A percentile compares a stretch with the other conserved stretches of the same genome.
Evolutionary conservation across 2,888 invertebrate species (phyloP).

Genomic region (Macrophya alboannulata): DNA sequence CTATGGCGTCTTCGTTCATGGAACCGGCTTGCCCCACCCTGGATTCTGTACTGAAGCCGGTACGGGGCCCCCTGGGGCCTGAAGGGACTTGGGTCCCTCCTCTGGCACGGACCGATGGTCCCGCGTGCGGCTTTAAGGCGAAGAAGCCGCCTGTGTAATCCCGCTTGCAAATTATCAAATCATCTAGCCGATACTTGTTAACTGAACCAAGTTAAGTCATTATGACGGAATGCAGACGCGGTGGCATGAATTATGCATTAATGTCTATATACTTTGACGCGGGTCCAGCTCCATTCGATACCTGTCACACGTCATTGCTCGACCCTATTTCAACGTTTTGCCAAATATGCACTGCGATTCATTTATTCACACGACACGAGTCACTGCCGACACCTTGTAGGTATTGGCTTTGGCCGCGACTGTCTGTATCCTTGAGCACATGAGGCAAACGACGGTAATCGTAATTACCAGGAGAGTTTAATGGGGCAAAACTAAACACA

Average conservation of each 20-base stretch:
- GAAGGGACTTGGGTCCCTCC: slow-evolving; percentile 62
- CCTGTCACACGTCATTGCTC: slow-evolving; percentile 22
- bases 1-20: slow-evolving; percentile 75
- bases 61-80: slow-evolving; percentile 69
- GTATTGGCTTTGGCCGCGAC: not conserved
- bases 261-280: slow-evolving; percentile 56
- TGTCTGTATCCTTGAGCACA: not conserved
- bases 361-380: not conserved
- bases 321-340: not conserved
- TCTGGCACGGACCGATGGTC: slow-evolving; percentile 55
- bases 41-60: slow-evolving; percentile 42
- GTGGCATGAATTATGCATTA: slow-evolving; percentile 70
- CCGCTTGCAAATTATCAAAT: slow-evolving; percentile 71
- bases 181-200: slow-evolving; percentile 70
- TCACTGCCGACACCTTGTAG: slow-evolving; percentile 2
- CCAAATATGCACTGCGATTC: slow-evolving; percentile 18
- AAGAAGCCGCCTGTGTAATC: slow-evolving; percentile 52
- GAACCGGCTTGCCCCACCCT: slow-evolving; percentile 78
- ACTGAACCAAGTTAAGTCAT: slow-evolving; percentile 73
- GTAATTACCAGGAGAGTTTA: not conserved
- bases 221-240: slow-evolving; percentile 72
- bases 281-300: slow-evolving; percentile 15
- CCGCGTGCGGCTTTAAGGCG: slow-evolving; percentile 49
- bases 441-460: not conserved
- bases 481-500: not conserved